Conservation (phyloP, 2,888 invertebrate species). For the Endomychus coccineus region DNA sequence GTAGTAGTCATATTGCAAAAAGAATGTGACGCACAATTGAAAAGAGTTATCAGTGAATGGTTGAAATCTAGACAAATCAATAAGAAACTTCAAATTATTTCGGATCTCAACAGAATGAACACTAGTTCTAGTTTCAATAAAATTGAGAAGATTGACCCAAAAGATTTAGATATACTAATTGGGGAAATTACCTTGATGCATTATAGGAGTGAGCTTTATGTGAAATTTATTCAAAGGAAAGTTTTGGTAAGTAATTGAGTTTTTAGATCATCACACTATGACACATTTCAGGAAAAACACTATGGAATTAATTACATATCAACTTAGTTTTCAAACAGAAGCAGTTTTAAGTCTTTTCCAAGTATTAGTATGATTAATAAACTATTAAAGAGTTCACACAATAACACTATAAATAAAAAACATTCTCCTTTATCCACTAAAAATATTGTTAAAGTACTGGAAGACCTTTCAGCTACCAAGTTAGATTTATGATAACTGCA, state of each 20-base stretch:
- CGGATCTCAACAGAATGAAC: conserved; percentile 49
- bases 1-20: conserved; percentile 67
- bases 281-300: no score
- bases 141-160: conserved; percentile 63
- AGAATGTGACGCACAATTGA: conserved; percentile 65
- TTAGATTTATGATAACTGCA: no score
- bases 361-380: no score
- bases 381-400: no score
- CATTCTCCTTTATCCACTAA: no score
- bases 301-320: no score
- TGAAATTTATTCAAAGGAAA: conserved; percentile 75
- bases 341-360: no score
- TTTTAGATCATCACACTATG: no score
- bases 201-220: conserved; percentile 83
- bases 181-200: conserved; percentile 89
- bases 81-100: conserved; percentile 56
- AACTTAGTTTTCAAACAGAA: no score
- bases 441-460: no score
- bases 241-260: conserved; percentile 54
- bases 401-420: no score
- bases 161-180: conserved; percentile 78
- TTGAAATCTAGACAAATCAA: conserved; percentile 58
- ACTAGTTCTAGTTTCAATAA: conserved; percentile 39
- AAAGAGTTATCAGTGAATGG: conserved; percentile 63
- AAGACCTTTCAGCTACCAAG: no score